Conservation (phyloP, 2,113 vertebrate species). For the Ochotona curzoniae region DNA sequence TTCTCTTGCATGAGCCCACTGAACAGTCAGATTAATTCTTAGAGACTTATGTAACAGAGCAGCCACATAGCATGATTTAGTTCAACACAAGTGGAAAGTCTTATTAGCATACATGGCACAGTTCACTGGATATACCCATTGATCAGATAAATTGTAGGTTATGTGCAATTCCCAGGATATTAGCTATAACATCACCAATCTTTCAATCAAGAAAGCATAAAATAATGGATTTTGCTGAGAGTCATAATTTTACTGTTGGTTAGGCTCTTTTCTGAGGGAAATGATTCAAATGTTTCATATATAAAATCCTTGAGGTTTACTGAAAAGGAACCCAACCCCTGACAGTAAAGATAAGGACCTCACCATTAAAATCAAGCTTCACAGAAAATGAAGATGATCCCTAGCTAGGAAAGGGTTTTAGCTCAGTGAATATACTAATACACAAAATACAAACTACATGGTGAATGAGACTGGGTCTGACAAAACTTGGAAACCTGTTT, state of each 20-base stretch:
- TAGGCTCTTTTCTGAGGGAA: neutral
- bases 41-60: slow-evolving; percentile 14
- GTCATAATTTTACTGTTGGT: neutral
- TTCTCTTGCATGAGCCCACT: neutral
- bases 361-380: neutral
- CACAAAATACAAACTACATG: neutral
- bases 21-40: neutral
- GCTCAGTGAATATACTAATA: rapidly evolving
- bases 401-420: neutral
- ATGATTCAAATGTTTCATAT: neutral
- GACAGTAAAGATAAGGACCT: neutral
- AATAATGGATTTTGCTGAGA: neutral
- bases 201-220: neutral
- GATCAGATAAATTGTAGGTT: neutral
- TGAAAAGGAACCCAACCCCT: neutral
- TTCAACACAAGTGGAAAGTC: neutral
- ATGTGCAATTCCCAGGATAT: neutral
- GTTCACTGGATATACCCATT: neutral
- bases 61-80: neutral
- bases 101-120: neutral
- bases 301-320: neutral
- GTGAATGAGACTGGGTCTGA: neutral
- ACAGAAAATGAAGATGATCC: neutral
- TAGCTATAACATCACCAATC: neutral
- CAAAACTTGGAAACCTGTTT: too few relatives aligned